Evolutionary conservation across 2,888 invertebrate species (phyloP).

Genomic region (Hypomecis atomaria): DNA sequence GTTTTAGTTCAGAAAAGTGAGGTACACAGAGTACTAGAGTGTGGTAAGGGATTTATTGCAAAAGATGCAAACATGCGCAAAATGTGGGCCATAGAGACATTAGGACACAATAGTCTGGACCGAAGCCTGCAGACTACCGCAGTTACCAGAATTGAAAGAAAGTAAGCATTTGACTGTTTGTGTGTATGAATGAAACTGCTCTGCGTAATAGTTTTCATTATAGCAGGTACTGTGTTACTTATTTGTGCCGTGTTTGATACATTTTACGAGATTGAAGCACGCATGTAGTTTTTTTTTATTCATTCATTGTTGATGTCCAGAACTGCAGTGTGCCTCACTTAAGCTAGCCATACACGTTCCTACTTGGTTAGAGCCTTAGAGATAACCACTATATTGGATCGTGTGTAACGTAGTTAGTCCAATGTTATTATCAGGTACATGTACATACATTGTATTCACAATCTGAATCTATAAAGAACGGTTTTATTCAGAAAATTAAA

Average conservation of each 20-base stretch:
- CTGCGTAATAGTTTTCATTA: constrained; percentile 6
- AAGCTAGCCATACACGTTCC: too few species aligned
- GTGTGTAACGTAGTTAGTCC: too few species aligned
- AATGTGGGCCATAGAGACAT: constrained; percentile 50
- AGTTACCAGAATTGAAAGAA: constrained; percentile 51
- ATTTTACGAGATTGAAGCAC: not conserved
- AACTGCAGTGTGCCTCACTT: too few species aligned
- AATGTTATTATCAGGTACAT: too few species aligned
- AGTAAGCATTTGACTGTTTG: constrained; percentile 38
- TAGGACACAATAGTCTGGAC: constrained; percentile 24
- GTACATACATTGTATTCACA: too few species aligned
- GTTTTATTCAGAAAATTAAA: too few species aligned
- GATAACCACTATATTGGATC: too few species aligned
- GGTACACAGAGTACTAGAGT: constrained; percentile 5
- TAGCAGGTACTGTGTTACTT: not conserved
- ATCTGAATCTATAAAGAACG: too few species aligned
- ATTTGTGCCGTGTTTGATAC: not conserved
- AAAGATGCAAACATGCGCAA: constrained; percentile 68
- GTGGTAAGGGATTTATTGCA: constrained; percentile 16
- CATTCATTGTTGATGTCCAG: too few species aligned
- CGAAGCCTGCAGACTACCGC: constrained; percentile 34
- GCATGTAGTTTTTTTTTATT: too few species aligned
- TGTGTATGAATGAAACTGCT: constrained; percentile 46
- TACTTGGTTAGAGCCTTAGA: too few species aligned
- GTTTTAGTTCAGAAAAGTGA: not conserved